Percentiles rank a stretch among this genome's conserved stretches.
These are phyloP conservation scores for Cryptosula pallasiana DNA, from an alignment of 2,888 invertebrate genomes.

Conservation along the genomic window DNA sequence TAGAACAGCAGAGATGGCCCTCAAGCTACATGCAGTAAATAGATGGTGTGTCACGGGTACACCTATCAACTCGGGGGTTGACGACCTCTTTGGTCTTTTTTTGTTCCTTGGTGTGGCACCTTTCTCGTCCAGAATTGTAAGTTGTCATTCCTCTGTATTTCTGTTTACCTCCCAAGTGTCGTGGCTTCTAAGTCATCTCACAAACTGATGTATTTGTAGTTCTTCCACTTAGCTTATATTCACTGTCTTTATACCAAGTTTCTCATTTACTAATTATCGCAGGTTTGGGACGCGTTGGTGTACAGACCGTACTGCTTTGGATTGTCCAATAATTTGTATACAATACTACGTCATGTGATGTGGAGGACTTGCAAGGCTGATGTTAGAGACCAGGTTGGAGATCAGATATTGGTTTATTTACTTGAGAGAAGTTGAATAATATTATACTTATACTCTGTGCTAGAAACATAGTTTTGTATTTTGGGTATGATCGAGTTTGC, in stretches of 20 bases:
- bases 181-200: no score
- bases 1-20: conserved; percentile 62
- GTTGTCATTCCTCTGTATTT: no score
- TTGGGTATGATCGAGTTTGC: no score
- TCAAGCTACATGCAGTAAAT: conserved; percentile 59
- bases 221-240: no score
- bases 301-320: conserved; percentile 57
- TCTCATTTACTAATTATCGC: no score
- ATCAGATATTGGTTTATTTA: background rate
- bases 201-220: no score
- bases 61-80: conserved; percentile 61
- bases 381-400: conserved; percentile 62
- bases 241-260: no score
- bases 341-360: conserved; percentile 59
- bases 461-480: no score
- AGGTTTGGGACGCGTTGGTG: conserved; percentile 57
- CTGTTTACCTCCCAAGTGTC: no score
- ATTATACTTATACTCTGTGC: no score
- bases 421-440: no score
- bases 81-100: conserved; percentile 61
- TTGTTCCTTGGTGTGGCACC: conserved; percentile 62
- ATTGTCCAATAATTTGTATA: conserved; percentile 56
- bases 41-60: conserved; percentile 72
- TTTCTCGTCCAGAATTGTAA: conserved; percentile 51
- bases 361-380: conserved; percentile 69